A percentile compares a stretch with the other conserved stretches of the same genome.
phyloP scores from a whole-genome alignment of 37 sponge, comb jelly and placozoan species.

The Crambe crambe region DNA sequence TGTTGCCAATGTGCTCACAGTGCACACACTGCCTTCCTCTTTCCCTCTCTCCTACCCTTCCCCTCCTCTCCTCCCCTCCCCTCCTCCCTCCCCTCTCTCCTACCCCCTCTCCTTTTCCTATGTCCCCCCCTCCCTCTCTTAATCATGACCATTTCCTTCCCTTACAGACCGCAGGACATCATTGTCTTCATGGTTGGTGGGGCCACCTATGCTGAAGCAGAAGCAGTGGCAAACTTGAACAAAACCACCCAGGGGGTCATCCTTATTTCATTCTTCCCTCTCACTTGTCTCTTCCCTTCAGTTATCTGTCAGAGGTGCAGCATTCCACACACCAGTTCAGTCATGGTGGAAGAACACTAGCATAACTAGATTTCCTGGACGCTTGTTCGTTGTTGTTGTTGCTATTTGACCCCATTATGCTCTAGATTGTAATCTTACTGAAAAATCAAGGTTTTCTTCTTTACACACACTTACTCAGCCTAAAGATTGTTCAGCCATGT shows the following conservation, averaged over 20 bases:
- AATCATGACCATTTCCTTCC: too few relatives aligned
- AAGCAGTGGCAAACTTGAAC: slow-evolving; percentile 78
- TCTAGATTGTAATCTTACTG: too few relatives aligned
- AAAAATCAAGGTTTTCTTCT: too few relatives aligned
- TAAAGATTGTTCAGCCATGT: too few relatives aligned
- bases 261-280: too few relatives aligned
- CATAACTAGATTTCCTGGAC: slow-evolving; percentile 7
- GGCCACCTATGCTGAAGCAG: slow-evolving; percentile 89
- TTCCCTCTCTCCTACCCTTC: neutral
- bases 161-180: slow-evolving; percentile 78
- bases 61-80: slow-evolving; percentile 9
- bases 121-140: neutral
- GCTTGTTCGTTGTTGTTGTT: neutral
- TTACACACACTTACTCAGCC: too few relatives aligned
- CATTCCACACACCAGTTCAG: slow-evolving; percentile 36
- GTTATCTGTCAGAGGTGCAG: slow-evolving; percentile 24
- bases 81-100: neutral
- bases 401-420: too few relatives aligned
- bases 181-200: slow-evolving; percentile 97
- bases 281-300: too few relatives aligned
- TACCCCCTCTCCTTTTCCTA: too few relatives aligned
- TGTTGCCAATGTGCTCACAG: too few relatives aligned
- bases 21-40: too few relatives aligned
- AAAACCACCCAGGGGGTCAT: slow-evolving; percentile 68
- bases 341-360: slow-evolving; percentile 32